phyloP scores from a whole-genome alignment of 23 tunicate species.

The Styela plicata region DNA sequence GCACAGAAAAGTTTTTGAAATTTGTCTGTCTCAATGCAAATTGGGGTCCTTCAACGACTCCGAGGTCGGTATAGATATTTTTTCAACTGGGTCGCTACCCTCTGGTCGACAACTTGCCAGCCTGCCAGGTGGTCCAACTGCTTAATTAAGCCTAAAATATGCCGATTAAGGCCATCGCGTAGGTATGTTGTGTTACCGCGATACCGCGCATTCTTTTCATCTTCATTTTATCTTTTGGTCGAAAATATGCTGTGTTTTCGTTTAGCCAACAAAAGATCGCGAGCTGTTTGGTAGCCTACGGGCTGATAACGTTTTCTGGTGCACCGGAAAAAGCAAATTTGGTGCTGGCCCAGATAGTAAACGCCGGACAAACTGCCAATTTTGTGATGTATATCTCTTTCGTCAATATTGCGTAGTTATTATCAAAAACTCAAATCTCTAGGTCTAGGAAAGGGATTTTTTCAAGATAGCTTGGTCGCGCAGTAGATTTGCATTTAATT shows the following conservation, averaged over 20 bases:
- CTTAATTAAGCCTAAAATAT: background rate
- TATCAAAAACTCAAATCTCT: background rate
- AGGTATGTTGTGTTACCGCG: background rate
- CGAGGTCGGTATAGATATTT: no score
- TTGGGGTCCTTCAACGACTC: no score
- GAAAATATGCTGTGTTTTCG: background rate
- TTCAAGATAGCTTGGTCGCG: no score
- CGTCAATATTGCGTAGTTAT: background rate
- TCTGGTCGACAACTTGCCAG: no score
- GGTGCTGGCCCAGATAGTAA: background rate
- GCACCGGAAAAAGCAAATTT: slow-evolving; percentile 6
- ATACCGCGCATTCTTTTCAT: background rate
- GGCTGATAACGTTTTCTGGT: background rate
- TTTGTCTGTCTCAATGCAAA: no score
- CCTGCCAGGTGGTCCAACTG: background rate
- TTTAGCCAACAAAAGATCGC: background rate
- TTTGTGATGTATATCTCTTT: background rate
- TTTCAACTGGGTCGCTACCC: no score
- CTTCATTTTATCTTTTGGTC: background rate
- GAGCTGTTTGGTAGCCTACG: slow-evolving; percentile 11
- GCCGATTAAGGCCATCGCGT: background rate
- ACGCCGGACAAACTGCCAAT: background rate
- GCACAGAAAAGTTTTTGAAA: no score
- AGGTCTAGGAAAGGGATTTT: no score
- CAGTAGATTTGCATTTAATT: no score